These are phyloP conservation scores for Glaucopsyche alexis DNA, from an alignment of 2,888 invertebrate genomes.

Conservation along the genomic window DNA sequence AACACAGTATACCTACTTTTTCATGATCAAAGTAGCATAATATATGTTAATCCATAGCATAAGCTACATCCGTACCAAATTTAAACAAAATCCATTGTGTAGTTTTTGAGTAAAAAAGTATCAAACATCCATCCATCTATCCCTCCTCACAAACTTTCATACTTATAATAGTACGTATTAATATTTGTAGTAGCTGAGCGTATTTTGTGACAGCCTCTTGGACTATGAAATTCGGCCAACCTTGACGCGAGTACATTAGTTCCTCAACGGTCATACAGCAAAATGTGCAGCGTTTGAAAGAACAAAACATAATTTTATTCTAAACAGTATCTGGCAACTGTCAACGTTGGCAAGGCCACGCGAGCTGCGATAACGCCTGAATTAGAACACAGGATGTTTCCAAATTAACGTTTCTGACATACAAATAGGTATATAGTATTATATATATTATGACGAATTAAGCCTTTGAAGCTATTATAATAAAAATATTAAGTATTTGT, in stretches of 20 bases:
- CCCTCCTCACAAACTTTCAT: neutral
- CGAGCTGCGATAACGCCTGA: constrained; percentile 63
- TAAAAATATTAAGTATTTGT: too few relatives aligned
- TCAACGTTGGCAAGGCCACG: constrained; percentile 66
- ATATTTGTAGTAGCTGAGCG: neutral
- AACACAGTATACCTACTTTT: too few relatives aligned
- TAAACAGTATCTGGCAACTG: constrained; percentile 50
- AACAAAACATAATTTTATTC: constrained; percentile 53
- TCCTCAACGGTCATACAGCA: constrained; percentile 38
- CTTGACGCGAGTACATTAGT: constrained; percentile 43
- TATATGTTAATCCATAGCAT: too few relatives aligned
- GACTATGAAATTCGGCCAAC: constrained; percentile 40
- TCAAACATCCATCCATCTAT: too few relatives aligned
- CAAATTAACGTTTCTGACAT: constrained; percentile 24
- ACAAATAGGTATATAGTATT: neutral
- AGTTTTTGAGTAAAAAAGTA: too few relatives aligned
- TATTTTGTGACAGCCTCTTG: constrained; percentile 20
- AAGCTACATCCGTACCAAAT: too few relatives aligned
- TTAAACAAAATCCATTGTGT: too few relatives aligned
- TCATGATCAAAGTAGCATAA: too few relatives aligned
- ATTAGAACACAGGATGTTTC: constrained; percentile 66
- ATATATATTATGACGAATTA: neutral
- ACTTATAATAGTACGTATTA: neutral
- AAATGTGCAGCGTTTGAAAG: constrained; percentile 52
- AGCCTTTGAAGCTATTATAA: too few relatives aligned